These are phyloP conservation scores for Schizopygopsis pylzovi DNA, from an alignment of 2,797 vertebrate genomes.

Conservation along the genomic window DNA sequence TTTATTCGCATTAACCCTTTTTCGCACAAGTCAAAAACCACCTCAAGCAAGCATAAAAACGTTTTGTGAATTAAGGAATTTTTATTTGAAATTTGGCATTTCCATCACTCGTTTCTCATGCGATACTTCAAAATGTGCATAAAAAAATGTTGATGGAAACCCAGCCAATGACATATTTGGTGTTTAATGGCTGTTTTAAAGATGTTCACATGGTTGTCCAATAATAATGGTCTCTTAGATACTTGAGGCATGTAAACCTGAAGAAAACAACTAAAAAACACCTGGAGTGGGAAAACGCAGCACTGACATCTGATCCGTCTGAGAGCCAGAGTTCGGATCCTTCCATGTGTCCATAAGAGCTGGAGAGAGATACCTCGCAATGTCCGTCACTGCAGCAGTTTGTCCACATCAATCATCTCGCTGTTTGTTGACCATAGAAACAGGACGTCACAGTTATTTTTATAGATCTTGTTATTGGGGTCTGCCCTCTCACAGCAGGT, in stretches of 20 bases:
- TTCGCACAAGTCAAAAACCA: no score
- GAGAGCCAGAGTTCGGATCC: conserved; percentile 39
- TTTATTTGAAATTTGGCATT: no score
- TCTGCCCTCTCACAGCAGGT: conserved; percentile 67
- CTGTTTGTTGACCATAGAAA: conserved; percentile 73
- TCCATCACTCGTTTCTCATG: no score
- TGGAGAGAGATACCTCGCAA: conserved; percentile 47
- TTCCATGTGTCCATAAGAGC: conserved; percentile 48
- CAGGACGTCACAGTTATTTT: conserved; percentile 74
- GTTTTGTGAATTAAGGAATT: no score
- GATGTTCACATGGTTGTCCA: conserved; percentile 41
- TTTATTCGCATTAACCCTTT: no score
- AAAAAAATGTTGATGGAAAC: no score
- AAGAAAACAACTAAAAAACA: conserved; percentile 48
- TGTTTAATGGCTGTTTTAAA: conserved; percentile 11
- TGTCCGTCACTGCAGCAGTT: conserved; percentile 66
- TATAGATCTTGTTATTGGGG: conserved; percentile 70
- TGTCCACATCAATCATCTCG: conserved; percentile 73
- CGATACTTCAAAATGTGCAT: no score
- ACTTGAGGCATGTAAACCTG: conserved; percentile 38
- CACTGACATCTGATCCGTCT: conserved; percentile 56
- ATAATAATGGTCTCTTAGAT: conserved; percentile 29
- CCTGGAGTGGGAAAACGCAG: conserved; percentile 42
- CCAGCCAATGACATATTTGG: not conserved
- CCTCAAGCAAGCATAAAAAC: no score